Base-by-base conservation (phyloP, 2,888 invertebrate species). In the Nasonia oneida region DNA sequence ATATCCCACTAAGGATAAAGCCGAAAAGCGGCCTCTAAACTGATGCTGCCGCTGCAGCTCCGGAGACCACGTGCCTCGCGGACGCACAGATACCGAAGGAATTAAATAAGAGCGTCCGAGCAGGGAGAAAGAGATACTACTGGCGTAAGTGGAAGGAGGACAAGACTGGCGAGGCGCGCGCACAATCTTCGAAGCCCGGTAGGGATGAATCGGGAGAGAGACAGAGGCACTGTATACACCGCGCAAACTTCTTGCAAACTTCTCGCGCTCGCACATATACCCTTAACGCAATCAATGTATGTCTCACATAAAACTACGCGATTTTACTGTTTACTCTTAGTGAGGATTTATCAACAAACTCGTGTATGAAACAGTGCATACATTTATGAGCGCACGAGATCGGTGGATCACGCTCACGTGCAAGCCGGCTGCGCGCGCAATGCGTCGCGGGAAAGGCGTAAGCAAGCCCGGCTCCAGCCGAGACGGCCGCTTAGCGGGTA, bases 401-500 rank as follows among this genome's bases (percentile, higher is more conserved):
- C 67, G 67, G n/a, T 3, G 64, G 29, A 29, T 29, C 29, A 29
- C 29, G 64, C 39, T 3, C 71, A 71, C 83, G 77, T 83, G 86
- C 85, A 85, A 70, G 86, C 78, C 81, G 77, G 50, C 79, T 37
- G 33, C 73, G 81, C 88, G 88, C 87, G 86, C 87, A 85, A 47
- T 73, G 70, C 67, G 57, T 12, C 64, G 15, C 77, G 50, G 53
- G n/a, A 61, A 61, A 50, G 73, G n/a, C 61, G 39, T 82, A 87
- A 86, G 87, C 89, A 89, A 88, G 86, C 88, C 88, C 90, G 86
- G 88, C 90, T 92, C 92, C 90, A 92, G 91, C 90, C 92, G 91
- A 90, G 91, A 91, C 92, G 92, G 91, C 92, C 92, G 93, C 92
- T 91, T 91, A 91, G 92, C 93, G 92, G 92, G 91, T 92, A 92